Percentiles rank a stretch among this genome's conserved stretches.
Evolutionary conservation across 1,140 invertebrate genomes (phyloP).

Genomic region (Heliconius hewitsoni): DNA sequence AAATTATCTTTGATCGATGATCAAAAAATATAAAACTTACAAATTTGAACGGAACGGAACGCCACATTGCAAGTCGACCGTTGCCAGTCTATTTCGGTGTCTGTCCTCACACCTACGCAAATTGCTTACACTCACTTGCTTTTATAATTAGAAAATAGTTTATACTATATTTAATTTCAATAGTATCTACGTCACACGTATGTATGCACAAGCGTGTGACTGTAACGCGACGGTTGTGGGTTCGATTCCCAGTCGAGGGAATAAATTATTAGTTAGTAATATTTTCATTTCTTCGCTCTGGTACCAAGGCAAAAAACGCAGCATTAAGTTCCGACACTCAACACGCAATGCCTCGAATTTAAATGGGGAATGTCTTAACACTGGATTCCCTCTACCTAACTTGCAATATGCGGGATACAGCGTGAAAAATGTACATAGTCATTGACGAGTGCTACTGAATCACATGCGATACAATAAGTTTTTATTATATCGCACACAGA

Average conservation of each 20-base stretch:
- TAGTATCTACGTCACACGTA: constrained; percentile 26
- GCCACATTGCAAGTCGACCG: constrained; percentile 47
- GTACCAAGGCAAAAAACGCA: too few relatives aligned
- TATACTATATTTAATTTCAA: constrained; percentile 58
- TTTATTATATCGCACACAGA: constrained; percentile 26
- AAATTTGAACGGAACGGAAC: not conserved
- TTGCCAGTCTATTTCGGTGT: constrained; percentile 71
- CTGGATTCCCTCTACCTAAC: too few relatives aligned
- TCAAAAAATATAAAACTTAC: constrained; percentile 28
- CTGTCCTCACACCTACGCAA: constrained; percentile 68
- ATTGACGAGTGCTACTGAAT: not conserved
- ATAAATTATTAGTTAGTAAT: too few relatives aligned
- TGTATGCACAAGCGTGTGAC: not conserved
- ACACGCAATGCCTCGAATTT: too few relatives aligned
- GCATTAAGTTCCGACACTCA: too few relatives aligned
- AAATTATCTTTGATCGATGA: constrained; percentile 21
- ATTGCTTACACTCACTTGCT: constrained; percentile 77
- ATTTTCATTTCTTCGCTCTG: too few relatives aligned
- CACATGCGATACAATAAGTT: not conserved
- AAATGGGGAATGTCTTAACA: too few relatives aligned
- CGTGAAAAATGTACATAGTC: not conserved
- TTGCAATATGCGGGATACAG: too few relatives aligned
- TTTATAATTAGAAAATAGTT: constrained; percentile 77
- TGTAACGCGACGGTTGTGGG: too few relatives aligned
- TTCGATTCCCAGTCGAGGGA: too few relatives aligned